Percentiles rank a stretch among this genome's conserved stretches.
These are phyloP conservation scores for Erannis defoliaria DNA, from an alignment of 2,888 invertebrate genomes.

Conservation along the genomic window DNA sequence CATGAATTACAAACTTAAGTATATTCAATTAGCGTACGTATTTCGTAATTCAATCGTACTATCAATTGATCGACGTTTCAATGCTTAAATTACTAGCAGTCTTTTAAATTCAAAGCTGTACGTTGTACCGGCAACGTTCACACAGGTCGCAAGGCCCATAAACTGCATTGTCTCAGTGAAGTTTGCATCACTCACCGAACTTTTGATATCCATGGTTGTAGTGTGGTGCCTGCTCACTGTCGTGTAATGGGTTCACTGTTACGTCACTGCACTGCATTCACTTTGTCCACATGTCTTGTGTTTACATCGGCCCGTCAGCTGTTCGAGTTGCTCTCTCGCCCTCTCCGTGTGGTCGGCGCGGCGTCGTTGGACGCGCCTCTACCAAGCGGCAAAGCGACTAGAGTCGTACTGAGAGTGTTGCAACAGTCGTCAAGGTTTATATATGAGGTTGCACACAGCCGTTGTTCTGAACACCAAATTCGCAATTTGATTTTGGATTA, in stretches of 20 bases:
- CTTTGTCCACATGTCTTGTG: conserved; percentile 79
- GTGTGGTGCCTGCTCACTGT: conserved; percentile 50
- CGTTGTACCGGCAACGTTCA: conserved; percentile 39
- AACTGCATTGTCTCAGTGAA: conserved; percentile 50
- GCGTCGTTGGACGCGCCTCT: conserved; percentile 78
- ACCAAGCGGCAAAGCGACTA: conserved; percentile 87
- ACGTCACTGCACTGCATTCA: conserved; percentile 85
- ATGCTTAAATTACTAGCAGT: conserved; percentile 24
- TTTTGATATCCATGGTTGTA: conserved; percentile 61
- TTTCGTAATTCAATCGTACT: conserved; percentile 27
- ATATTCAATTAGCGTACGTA: conserved; percentile 20
- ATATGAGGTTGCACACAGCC: conserved; percentile 77
- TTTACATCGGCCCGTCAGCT: conserved; percentile 63
- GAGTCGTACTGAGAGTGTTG: conserved; percentile 86
- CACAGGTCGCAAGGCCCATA: conserved; percentile 44
- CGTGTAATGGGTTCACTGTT: conserved; percentile 71
- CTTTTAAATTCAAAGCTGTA: conserved; percentile 31
- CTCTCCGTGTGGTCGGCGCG: conserved; percentile 85
- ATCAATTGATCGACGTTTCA: conserved; percentile 33
- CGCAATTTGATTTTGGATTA: conserved; percentile 50
- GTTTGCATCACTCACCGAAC: conserved; percentile 73
- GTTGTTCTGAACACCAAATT: conserved; percentile 61
- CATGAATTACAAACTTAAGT: conserved; percentile 4
- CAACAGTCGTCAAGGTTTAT: conserved; percentile 83
- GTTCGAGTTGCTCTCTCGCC: conserved; percentile 82